phyloP scores from a whole-genome alignment of 53 echinoderm and acorn worm genomes.

The Mesocentrotus franciscanus region DNA sequence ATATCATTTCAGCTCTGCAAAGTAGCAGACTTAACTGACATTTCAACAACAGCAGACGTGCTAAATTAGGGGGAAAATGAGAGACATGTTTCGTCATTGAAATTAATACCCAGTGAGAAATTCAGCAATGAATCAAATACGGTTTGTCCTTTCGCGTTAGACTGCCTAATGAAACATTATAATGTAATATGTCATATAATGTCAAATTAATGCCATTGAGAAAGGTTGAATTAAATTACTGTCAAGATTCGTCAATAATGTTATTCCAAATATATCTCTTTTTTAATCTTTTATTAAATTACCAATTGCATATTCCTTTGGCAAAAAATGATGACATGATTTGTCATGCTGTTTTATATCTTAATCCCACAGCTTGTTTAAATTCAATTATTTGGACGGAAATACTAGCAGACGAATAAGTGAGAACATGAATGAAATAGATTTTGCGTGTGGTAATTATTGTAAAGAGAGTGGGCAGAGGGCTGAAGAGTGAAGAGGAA shows the following conservation, averaged over 20 bases:
- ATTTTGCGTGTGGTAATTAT: no score
- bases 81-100: neutral
- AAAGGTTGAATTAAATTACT: neutral
- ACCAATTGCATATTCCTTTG: neutral
- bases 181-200: neutral
- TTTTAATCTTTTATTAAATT: neutral
- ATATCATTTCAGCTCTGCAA: neutral
- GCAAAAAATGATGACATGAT: neutral
- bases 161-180: neutral
- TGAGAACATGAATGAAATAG: no score
- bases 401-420: no score
- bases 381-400: no score
- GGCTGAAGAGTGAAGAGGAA: neutral
- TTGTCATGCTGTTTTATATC: no score
- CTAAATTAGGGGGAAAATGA: neutral
- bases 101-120: neutral
- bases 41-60: neutral
- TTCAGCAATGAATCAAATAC: neutral
- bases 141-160: neutral
- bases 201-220: neutral
- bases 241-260: neutral
- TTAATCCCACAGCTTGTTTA: no score
- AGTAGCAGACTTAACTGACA: neutral
- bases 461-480: neutral
- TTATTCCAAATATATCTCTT: neutral